Evolutionary conservation across 2,888 invertebrate genomes (phyloP).

Genomic region (Latrodectus hesperus): DNA sequence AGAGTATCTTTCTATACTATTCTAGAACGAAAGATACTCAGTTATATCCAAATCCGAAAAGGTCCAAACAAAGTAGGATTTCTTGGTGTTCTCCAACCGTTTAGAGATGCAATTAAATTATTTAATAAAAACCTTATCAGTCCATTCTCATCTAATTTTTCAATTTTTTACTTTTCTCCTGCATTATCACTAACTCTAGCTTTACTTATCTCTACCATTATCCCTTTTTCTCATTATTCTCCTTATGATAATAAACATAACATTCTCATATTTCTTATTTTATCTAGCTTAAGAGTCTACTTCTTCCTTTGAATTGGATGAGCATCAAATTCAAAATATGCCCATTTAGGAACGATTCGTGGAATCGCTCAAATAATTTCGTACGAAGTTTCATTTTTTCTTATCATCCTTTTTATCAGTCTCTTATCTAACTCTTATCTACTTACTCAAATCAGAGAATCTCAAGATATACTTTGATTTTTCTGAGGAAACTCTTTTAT

Average conservation of each 20-base stretch:
- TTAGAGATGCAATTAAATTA: conserved; percentile 83
- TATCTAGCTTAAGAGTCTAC: conserved; percentile 81
- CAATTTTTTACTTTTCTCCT: conserved; percentile 80
- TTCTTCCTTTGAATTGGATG: conserved; percentile 81
- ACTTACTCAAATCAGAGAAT: conserved; percentile 81
- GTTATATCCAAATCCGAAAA: conserved; percentile 84
- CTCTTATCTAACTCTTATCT: conserved; percentile 76
- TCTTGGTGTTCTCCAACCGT: conserved; percentile 81
- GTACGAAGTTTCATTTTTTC: conserved; percentile 83
- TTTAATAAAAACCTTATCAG: conserved; percentile 81
- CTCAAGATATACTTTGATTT: conserved; percentile 66
- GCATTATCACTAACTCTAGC: conserved; percentile 80
- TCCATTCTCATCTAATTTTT: conserved; percentile 80
- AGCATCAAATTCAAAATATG: conserved; percentile 84
- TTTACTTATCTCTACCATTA: conserved; percentile 79
- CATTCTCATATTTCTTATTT: conserved; percentile 81
- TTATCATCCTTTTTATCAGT: conserved; percentile 80
- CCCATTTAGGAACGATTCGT: conserved; percentile 82
- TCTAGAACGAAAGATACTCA: conserved; percentile 83
- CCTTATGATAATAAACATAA: conserved; percentile 79
- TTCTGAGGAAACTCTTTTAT: background rate
- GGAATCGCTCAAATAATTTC: conserved; percentile 84
- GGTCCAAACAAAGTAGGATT: conserved; percentile 84
- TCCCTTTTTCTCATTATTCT: conserved; percentile 78
- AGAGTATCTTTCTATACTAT: conserved; percentile 84